Base-by-base conservation (phyloP, 2,797 vertebrate species). In the Anguilla marmorata region DNA sequence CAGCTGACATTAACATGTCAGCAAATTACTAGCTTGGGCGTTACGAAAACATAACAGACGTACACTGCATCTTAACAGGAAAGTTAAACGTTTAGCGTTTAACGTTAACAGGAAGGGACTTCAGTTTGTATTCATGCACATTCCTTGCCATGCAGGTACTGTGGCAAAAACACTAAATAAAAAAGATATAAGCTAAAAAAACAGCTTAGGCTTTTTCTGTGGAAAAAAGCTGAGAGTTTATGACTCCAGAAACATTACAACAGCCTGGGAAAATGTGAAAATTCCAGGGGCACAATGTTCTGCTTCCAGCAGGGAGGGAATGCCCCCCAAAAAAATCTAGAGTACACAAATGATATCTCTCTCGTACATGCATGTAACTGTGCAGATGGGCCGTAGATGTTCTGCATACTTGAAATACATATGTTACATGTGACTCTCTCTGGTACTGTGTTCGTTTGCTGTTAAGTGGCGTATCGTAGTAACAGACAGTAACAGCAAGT, bases 331-430 rank as follows among this genome's bases (percentile, higher is more conserved):
- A 33, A 56, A 60, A 69, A 54, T 58, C 12, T 63, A 54, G 80
- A 45, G 24, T 82, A 48, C 21, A 48, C 41, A 82, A n/a, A 82
- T 21, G 8, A 50, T 82, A 82, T 82, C 79, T 82, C 79, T 50
- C 52, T 21, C 80, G 52, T 37, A 41, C 80, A 66, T 60, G 60
- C 33, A 84, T 41, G 33, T 27, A 72, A 45, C 45, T 52, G 24
- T 16, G 76, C 30, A 21, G 56, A 63, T 21, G 45, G 45, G 8
- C 79, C 6, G 24, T 9, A 52, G 74, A 24, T 37, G n/a, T 48
- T 87, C 30, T 80, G 72, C 86, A 82, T 80, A 41, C 72, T 80
- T 80, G 21, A 21, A 74, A 66, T 48, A 4, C 76, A 87, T 30
- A 27, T n/a, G 86, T 63, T 24, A 87, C 37, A n/a, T 9, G 74